phyloP scores from a whole-genome alignment of 2,888 invertebrate genomes.

The Laothoe populi region DNA sequence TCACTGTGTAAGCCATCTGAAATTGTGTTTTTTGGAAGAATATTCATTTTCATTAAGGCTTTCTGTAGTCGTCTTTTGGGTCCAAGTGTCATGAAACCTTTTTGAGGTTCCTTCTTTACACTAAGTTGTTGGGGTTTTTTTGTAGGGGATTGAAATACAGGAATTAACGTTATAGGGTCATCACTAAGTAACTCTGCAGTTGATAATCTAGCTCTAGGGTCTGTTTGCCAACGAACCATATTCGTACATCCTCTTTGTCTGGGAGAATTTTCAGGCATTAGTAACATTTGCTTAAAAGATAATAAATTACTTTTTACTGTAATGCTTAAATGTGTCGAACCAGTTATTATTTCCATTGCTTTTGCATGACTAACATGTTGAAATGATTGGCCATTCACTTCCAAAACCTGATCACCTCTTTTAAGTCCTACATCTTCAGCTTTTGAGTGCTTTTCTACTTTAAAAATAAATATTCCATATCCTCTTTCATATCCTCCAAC shows the following conservation, averaged over 20 bases:
- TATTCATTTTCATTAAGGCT: conserved; percentile 95
- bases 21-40: conserved; percentile 93
- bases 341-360: conserved; percentile 96
- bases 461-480: conserved; percentile 97
- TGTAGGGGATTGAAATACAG: conserved; percentile 82
- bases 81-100: conserved; percentile 95
- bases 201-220: conserved; percentile 91
- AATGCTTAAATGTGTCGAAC: conserved; percentile 97
- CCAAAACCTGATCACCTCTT: conserved; percentile 98
- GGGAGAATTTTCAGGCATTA: conserved; percentile 92
- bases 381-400: conserved; percentile 98
- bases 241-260: conserved; percentile 88
- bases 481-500: conserved; percentile 96
- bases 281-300: conserved; percentile 89
- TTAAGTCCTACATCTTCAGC: conserved; percentile 98
- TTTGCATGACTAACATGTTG: conserved; percentile 95
- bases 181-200: conserved; percentile 89
- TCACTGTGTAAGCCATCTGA: conserved; percentile 87
- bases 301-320: conserved; percentile 98
- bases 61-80: conserved; percentile 93
- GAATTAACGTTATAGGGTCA: conserved; percentile 74
- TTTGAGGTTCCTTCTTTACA: conserved; percentile 87
- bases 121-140: conserved; percentile 84
- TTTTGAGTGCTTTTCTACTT: conserved; percentile 96
- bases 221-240: conserved; percentile 87